Base-by-base conservation (phyloP, 2,888 invertebrate species). In the Agonopterix alstromeriana region DNA sequence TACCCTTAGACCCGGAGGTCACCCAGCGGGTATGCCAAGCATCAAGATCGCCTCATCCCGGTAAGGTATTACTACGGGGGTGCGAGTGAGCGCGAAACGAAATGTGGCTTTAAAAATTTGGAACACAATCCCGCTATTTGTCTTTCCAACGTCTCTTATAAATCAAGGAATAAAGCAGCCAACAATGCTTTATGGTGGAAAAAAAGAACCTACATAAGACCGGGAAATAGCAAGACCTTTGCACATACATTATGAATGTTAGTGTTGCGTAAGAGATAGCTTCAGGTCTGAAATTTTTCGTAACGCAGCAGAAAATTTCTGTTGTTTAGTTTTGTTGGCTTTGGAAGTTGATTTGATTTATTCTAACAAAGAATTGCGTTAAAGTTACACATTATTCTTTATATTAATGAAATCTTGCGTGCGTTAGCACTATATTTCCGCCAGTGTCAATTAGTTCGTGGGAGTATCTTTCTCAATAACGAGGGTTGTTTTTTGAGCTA, bases 61-160 rank as follows among this genome's bases (percentile, higher is more conserved):
- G 65, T 72, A 76, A 75, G 73, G 75, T 69, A 74, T 73, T 78
- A 63, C 70, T 73, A 77, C 78, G 83, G 83, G 83, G 73, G 82
- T 79, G 85, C 81, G 83, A 74, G 78, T 75, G 80, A 75, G 80
- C 80, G 88, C 86, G 90, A 91, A 92, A 92, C 89, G 90, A 92
- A 92, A 93, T 92, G 92, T 90, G 92, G 92, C 91, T 91, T 92
- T 93, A 92, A 92, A 92, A 93, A 93, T 93, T 92, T 92, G 91
- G 92, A 90, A 92, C 93, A 92, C 92, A 92, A 92, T 92, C 92
- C 92, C 86, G 90, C 92, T 92, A 92, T 93, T 92, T 92, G 92
- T 93, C 93, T 93, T 92, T 90, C 89, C 87, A 90, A 91, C 91
- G 91, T 91, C 90, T 91, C 90, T 89, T 91, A 92, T 93, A 93